Evolutionary conservation across 2,113 vertebrate species (phyloP).

Genomic region (Dicentrarchus labrax): DNA sequence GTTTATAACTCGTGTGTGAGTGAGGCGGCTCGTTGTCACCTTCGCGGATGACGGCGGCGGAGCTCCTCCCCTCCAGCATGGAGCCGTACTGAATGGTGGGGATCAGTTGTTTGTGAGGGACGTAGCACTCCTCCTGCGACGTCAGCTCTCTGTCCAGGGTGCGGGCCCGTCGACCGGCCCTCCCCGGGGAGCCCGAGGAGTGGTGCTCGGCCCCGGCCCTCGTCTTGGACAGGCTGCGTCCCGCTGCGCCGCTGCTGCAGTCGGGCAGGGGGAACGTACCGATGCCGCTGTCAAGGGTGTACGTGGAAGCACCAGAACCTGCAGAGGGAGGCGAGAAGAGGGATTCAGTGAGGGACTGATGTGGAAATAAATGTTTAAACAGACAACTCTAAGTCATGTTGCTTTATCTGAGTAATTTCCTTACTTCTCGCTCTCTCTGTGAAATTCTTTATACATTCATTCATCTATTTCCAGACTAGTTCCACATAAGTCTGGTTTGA

Average conservation of each 20-base stretch:
- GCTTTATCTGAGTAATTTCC: too few species aligned
- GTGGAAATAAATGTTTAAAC: too few species aligned
- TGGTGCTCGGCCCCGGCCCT: slow-evolving; percentile 87
- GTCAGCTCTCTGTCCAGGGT: slow-evolving; percentile 93
- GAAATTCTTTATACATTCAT: not conserved
- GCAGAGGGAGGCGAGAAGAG: slow-evolving; percentile 42
- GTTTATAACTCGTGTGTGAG: too few species aligned
- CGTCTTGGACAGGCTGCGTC: slow-evolving; percentile 88
- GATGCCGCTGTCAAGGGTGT: slow-evolving; percentile 97
- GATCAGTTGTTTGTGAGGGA: slow-evolving; percentile 84
- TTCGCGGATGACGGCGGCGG: slow-evolving; percentile 68
- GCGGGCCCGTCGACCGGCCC: slow-evolving; percentile 87
- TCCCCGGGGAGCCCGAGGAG: slow-evolving; percentile 77
- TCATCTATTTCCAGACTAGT: not conserved
- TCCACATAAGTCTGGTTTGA: slow-evolving; percentile 4
- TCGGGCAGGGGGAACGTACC: slow-evolving; percentile 96
- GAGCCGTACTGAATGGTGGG: slow-evolving; percentile 78
- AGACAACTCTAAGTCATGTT: too few species aligned
- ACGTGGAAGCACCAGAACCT: slow-evolving; percentile 93
- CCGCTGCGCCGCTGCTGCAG: slow-evolving; percentile 87
- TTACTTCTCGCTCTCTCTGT: too few species aligned
- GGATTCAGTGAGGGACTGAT: not conserved
- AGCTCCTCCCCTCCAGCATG: slow-evolving; percentile 72
- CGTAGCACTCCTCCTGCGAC: slow-evolving; percentile 86
- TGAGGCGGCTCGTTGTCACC: slow-evolving; percentile 50